A percentile compares a stretch with the other conserved stretches of the same genome.
phyloP scores from a whole-genome alignment of 2,888 invertebrate genomes.

The Tortricodes alternella region DNA sequence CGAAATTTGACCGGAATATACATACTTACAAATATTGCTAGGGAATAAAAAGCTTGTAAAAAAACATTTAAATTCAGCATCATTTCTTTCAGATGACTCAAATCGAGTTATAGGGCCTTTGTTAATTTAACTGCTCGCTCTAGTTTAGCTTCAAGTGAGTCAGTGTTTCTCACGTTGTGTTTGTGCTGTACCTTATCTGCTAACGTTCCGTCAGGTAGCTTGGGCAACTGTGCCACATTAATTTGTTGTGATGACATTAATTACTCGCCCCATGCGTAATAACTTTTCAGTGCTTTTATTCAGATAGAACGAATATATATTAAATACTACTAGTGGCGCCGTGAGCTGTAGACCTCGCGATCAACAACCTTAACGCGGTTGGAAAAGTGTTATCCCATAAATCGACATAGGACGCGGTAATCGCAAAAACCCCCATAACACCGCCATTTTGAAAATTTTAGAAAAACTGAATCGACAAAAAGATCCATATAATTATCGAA shows the following conservation, averaged over 20 bases:
- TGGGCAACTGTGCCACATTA: constrained; percentile 8
- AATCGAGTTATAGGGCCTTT: constrained; percentile 19
- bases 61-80: neutral
- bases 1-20: no score
- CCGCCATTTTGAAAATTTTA: no score
- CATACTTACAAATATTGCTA: no score
- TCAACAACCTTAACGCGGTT: no score
- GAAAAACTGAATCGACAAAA: no score
- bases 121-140: constrained; percentile 29
- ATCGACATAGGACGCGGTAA: no score
- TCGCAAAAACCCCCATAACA: no score
- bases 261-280: neutral
- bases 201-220: constrained; percentile 43
- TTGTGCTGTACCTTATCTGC: constrained; percentile 57
- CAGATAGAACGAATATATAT: no score
- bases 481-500: no score
- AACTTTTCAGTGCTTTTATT: neutral
- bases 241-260: constrained; percentile 16
- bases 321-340: no score
- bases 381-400: no score
- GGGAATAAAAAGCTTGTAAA: neutral
- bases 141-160: constrained; percentile 40
- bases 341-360: no score
- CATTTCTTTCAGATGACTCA: constrained; percentile 18
- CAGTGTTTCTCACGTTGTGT: constrained; percentile 45